phyloP scores from a whole-genome alignment of 2,797 vertebrate species.

The Gambusia yucatana region DNA sequence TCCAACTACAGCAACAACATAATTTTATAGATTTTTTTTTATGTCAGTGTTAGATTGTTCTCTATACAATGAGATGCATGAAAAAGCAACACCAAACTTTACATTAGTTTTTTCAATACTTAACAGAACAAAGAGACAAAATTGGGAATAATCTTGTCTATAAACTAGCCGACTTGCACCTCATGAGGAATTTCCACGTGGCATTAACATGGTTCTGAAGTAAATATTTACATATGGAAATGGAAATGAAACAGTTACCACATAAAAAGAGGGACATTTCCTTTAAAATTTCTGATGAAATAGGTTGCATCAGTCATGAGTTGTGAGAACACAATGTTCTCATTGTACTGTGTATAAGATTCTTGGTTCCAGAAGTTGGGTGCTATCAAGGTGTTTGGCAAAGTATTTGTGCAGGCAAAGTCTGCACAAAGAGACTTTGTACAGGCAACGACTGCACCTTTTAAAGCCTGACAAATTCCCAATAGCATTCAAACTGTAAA shows the following conservation, averaged over 20 bases:
- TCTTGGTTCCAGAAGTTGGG: slow-evolving; percentile 44
- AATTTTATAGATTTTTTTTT: neutral
- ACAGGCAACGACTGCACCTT: slow-evolving; percentile 47
- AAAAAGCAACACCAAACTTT: neutral
- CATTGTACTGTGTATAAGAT: slow-evolving; percentile 27
- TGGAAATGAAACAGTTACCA: neutral
- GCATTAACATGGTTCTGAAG: neutral
- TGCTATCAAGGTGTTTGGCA: slow-evolving; percentile 43
- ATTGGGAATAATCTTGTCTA: neutral
- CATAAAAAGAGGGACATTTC: slow-evolving; percentile 12
- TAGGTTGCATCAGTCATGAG: slow-evolving; percentile 8
- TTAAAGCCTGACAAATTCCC: slow-evolving; percentile 40
- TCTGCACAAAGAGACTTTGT: slow-evolving; percentile 20
- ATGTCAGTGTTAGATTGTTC: neutral
- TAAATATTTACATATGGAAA: slow-evolving; percentile 5
- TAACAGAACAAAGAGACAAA: neutral
- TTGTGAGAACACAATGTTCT: slow-evolving; percentile 51
- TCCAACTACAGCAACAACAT: neutral
- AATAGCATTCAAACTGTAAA: neutral
- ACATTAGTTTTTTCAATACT: neutral
- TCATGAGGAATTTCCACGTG: neutral
- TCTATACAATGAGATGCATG: neutral
- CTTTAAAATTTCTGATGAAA: slow-evolving; percentile 30
- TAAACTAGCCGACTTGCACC: neutral
- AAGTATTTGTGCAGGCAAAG: slow-evolving; percentile 30